Conservation (phyloP, 2,113 vertebrate species). For the Hemichromis elongatus region DNA sequence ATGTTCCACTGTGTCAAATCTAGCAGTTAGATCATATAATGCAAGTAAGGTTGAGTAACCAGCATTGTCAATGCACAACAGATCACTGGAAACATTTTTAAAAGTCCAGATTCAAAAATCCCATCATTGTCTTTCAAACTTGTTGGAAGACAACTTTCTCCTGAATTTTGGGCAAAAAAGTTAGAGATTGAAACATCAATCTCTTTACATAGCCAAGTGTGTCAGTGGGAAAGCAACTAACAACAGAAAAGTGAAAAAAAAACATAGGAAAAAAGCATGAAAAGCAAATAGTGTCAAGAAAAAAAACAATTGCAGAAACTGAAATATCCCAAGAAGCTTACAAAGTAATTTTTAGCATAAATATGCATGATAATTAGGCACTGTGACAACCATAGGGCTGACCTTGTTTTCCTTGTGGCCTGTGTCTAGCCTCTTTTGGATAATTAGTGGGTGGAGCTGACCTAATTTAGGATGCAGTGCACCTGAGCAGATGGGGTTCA, state of each 20-base stretch:
- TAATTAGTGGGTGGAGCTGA: neutral
- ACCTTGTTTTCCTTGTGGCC: neutral
- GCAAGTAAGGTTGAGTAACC: neutral
- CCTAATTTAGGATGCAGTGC: neutral
- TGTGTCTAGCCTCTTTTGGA: neutral
- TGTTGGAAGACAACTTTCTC: neutral
- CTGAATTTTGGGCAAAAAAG: fast-evolving
- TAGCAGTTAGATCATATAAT: neutral
- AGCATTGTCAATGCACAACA: neutral
- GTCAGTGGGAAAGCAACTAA: neutral
- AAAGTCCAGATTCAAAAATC: neutral
- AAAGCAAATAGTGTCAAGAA: neutral
- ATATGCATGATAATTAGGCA: neutral
- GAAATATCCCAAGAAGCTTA: neutral
- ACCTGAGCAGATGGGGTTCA: too few relatives aligned
- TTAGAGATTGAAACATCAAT: fast-evolving
- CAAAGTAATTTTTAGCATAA: neutral
- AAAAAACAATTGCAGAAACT: neutral
- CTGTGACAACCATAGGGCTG: neutral
- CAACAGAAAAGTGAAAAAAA: fast-evolving
- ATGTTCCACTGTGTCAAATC: neutral
- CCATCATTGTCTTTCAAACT: neutral
- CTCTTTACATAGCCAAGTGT: neutral
- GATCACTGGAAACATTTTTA: neutral
- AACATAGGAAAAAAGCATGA: neutral